Percentiles rank a stretch among this genome's conserved stretches.
phyloP scores from a whole-genome alignment of 2,888 invertebrate genomes.

The Kuschelorhynchus macadamiae region DNA sequence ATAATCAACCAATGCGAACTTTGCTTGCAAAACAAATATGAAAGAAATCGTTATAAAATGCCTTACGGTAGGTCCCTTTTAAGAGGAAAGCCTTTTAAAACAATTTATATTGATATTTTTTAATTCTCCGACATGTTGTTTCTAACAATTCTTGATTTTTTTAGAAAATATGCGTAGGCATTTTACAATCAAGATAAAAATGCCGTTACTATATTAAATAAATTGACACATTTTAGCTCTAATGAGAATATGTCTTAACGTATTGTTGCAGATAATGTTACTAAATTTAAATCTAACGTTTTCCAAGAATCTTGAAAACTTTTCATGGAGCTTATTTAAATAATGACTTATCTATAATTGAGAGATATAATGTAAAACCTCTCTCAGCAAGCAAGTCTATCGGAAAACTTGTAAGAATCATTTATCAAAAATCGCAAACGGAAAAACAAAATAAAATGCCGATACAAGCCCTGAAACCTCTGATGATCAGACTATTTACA shows the following conservation, averaged over 20 bases:
- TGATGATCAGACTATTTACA: background rate
- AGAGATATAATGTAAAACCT: background rate
- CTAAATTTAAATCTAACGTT: constrained; percentile 6
- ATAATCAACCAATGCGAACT: constrained; percentile 47
- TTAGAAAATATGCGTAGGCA: background rate
- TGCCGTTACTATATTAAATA: constrained; percentile 6
- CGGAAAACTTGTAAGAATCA: background rate
- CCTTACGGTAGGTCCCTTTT: background rate
- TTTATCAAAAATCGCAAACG: too few relatives aligned
- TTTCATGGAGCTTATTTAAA: too few relatives aligned
- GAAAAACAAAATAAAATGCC: background rate
- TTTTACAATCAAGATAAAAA: constrained; percentile 6
- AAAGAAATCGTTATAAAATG: constrained; percentile 37
- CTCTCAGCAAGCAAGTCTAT: background rate
- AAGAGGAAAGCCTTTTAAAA: background rate
- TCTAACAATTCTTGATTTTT: background rate
- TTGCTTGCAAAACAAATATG: constrained; percentile 45
- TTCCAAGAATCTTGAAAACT: background rate
- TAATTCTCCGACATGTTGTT: constrained; percentile 2
- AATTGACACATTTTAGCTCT: constrained; percentile 1
- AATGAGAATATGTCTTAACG: background rate
- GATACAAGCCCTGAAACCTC: background rate
- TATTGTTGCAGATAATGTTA: constrained; percentile 6
- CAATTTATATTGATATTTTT: constrained; percentile 3
- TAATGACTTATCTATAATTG: too few relatives aligned